Evolutionary conservation across 2,113 vertebrate genomes (phyloP).

Genomic region (Pandion haliaetus): DNA sequence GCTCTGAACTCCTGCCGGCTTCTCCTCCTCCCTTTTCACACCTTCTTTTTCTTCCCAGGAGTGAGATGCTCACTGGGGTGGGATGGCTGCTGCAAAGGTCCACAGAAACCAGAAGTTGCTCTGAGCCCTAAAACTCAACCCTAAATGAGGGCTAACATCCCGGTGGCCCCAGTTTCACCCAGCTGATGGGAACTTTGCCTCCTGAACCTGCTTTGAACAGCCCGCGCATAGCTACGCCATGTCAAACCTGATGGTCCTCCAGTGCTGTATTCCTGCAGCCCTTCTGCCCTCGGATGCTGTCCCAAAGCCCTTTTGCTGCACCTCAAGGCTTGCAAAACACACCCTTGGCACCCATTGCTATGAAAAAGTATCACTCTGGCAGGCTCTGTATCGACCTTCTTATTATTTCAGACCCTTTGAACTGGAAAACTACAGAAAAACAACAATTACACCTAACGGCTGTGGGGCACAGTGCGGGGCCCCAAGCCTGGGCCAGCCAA

Average conservation of each 20-base stretch:
- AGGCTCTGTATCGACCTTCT: background rate
- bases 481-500: background rate
- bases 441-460: background rate
- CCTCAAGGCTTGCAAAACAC: background rate
- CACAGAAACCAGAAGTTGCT: background rate
- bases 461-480: rapidly evolving
- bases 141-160: background rate
- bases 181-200: background rate
- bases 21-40: background rate
- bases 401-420: background rate
- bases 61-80: background rate
- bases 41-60: background rate
- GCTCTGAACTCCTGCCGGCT: background rate
- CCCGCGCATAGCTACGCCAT: background rate
- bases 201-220: background rate
- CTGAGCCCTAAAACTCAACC: background rate
- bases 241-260: background rate
- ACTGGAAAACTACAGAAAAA: background rate
- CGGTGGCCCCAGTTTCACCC: background rate
- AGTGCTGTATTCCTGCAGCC: background rate
- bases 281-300: background rate
- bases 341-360: background rate
- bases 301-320: background rate
- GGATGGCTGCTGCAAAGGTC: background rate
- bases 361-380: background rate